phyloP scores from a whole-genome alignment of 2,113 vertebrate genomes.

The Tachysurus vachellii region DNA sequence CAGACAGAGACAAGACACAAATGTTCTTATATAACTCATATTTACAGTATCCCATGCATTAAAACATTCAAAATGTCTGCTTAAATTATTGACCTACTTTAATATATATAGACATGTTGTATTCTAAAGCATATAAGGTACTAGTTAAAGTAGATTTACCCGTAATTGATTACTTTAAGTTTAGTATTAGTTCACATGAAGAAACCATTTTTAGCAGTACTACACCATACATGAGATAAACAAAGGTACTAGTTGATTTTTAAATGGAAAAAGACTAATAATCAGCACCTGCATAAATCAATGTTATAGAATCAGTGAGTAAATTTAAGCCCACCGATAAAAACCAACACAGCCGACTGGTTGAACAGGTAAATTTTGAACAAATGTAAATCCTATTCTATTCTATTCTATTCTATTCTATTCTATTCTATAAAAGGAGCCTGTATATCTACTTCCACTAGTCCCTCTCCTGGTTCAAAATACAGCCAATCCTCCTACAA shows the following conservation, averaged over 20 bases:
- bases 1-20: neutral
- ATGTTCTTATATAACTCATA: neutral
- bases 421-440: neutral
- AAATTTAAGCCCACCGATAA: neutral
- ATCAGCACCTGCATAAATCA: neutral
- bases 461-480: too few relatives aligned
- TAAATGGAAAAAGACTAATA: constrained; percentile 1
- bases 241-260: neutral
- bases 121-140: neutral
- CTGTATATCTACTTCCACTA: neutral
- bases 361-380: too few relatives aligned
- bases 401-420: too few relatives aligned
- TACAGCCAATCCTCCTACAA: too few relatives aligned
- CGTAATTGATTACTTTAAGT: neutral
- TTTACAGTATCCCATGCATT: neutral
- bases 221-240: neutral
- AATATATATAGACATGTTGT: neutral
- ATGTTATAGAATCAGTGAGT: neutral
- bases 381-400: too few relatives aligned
- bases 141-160: neutral
- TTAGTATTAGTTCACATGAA: neutral
- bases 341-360: too few relatives aligned
- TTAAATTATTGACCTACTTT: neutral
- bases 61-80: neutral
- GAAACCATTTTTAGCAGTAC: neutral